Evolutionary conservation across 1,140 invertebrate genomes (phyloP), one percentile per base, ranked within the genome.

Genomic region (Glossosoma conforme): DNA sequence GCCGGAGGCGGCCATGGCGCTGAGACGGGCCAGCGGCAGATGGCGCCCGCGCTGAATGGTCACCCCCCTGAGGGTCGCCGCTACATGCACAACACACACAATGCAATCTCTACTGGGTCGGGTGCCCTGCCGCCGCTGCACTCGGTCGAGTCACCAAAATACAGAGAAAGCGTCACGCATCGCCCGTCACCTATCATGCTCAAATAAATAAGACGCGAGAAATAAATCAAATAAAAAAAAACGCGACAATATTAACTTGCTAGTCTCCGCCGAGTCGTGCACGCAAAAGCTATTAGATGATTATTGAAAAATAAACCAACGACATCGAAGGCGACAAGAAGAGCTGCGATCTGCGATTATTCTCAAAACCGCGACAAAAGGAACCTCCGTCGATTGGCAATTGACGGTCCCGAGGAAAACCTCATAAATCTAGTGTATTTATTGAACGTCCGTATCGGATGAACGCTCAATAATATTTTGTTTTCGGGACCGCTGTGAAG

Each of bases 61-160:
- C 47, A 77, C 84, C 63, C 85, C 85, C 64, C 78, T 68, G 59
- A 81, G 65, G 45, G 78, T 85, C 64, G 85, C 82, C 62, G 83
- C 84, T 77, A 74, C 70, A 67, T 68, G 64, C 63, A 50, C 53
- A 66, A 66, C 62, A 68, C 62, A 67, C 62, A 61, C 61, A 60
- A 60, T 62, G 62, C 60, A 60, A 61, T 61, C 58, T 59, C 61
- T 62, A 63, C 64, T 64, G 52, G 68, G 65, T 48, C 56, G 53
- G 41, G 44, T 21, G 52, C 49, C 45, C 37, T 46, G 48, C 48
- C 48, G 38, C 37, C 28, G 46, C 46, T 48, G 46, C 46, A 41
- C 37, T 48, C 36, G 36, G 36, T 48, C 41, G 32, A 40, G 40
- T 8, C 32, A 21, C 19, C 24, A 48, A 24, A 40, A 46, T 56